phyloP scores from a whole-genome alignment of 2,888 invertebrate species.

The Caenorhabditis japonica region DNA sequence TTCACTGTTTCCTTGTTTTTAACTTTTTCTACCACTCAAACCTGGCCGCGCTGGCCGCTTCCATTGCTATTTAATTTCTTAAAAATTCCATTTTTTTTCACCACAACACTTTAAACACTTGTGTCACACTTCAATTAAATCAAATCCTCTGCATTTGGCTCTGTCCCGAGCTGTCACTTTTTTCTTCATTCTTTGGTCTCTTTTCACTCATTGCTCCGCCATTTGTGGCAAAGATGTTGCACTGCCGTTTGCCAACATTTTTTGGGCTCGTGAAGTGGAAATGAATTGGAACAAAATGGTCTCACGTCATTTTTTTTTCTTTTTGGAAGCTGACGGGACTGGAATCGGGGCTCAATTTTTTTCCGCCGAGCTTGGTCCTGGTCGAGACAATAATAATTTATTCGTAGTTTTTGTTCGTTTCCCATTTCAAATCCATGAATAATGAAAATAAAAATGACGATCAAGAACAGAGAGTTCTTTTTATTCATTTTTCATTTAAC shows the following conservation, averaged over 20 bases:
- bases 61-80: too few species aligned
- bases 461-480: slow-evolving; percentile 6
- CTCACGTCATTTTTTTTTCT: neutral
- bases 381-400: slow-evolving; percentile 45
- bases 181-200: neutral
- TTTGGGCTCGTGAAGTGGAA: slow-evolving; percentile 5
- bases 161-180: slow-evolving; percentile 26
- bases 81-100: slow-evolving; percentile 15
- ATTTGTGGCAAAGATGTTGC: neutral
- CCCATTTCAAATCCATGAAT: slow-evolving; percentile 33
- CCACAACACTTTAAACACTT: slow-evolving; percentile 42
- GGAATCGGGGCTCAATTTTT: neutral
- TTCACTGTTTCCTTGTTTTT: too few species aligned
- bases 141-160: slow-evolving; percentile 43
- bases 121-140: slow-evolving; percentile 50
- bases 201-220: slow-evolving; percentile 2
- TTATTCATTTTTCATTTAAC: neutral
- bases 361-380: neutral
- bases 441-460: slow-evolving; percentile 25
- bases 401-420: slow-evolving; percentile 27
- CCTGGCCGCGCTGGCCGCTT: too few species aligned
- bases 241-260: neutral
- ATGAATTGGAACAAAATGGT: neutral
- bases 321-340: too few species aligned
- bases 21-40: too few species aligned